Base-by-base conservation (phyloP, 2,797 vertebrate genomes). In the Crax fasciolata region DNA sequence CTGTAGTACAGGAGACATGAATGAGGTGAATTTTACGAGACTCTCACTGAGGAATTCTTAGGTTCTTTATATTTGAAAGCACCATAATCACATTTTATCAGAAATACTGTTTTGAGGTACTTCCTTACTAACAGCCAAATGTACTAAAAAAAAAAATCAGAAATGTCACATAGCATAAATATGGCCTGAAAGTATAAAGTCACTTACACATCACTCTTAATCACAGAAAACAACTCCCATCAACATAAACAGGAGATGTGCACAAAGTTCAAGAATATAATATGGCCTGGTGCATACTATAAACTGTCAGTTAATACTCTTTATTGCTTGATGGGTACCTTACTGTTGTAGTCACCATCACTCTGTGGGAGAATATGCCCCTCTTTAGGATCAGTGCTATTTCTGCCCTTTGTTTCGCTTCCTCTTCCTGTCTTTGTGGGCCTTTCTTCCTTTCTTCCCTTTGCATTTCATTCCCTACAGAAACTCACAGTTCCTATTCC, bases 161-260 rank as follows among this genome's bases (percentile, higher is more conserved):
- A 43, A 59, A 48, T 7, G 18, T 27, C 55, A 52, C 28, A 19
- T 5, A 41, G 23, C 30, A 8, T 18, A 59, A 49, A 28, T n/a
- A 72, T 1, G 39, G 67, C 32, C 44, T 54, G 57, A 30, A 59
- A 59, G 58, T 23, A 49, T 44, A 32, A 66, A 61, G 35, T 55
- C 61, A 51, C 38, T 71, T 30, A 30, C 30, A 25, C 17, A 16
- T 44, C 59, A 23, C 25, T 51, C 44, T 67, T 62, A 25, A 38
- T 32, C 23, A 41, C 30, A 38, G 54, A 72, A 95, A 85, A 75
- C 46, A 63, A 75, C 76, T 90, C 83, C 90, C 58, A 74, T 54
- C 84, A 65, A 16, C 0, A 8, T 11, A 68, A 92, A 78, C 39
- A 78, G 88, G 27, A 93, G 86, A 75, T 10, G n/a, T 43, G n/a